Evolutionary conservation across 2,797 vertebrate genomes (phyloP), one percentile per base, ranked within the genome.

Genomic region (Lerista edwardsae): DNA sequence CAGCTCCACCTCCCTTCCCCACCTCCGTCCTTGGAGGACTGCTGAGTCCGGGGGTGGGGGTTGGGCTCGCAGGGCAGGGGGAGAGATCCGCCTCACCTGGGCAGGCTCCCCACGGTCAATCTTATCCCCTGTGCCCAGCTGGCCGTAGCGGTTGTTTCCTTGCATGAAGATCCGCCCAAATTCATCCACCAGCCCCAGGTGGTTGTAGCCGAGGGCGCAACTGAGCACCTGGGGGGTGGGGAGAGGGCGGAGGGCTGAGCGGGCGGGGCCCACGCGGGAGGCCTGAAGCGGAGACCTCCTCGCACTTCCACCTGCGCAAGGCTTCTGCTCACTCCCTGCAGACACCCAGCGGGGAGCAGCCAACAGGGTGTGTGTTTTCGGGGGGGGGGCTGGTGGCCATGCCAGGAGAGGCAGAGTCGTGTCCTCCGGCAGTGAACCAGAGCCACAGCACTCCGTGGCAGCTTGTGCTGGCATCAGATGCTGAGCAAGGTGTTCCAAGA

Each of bases 121-220:
- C 93, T 95, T 96, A 91, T 96, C 96, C 27, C 95, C 95, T 1
- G 96, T 96, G n/a, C 96, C 96, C 55, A 96, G 90, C 85, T 96
- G 95, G 27, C 96, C 96, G 1, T 94, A 95, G 79, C 93, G 94
- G 85, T 96, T 96, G 91, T 92, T 95, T 34, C 96, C 96, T 71
- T 96, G 95, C 95, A 96, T 96, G 90, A 95, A 96, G 59, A 96
- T 88, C 68, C 95, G 91, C 19, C 96, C 96, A 87, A 94, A 95
- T 67, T 96, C 94, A 75, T 96, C 95, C 51, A 96, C 92, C 65
- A 96, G 85, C 19, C 95, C 95, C 78, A 96, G 83, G 47, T 96
- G 96, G 79, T 93, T 96, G 62, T 93, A 93, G 41, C 95, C 94
- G 61, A 96, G 89, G 71, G 96, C 95, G 74, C 95, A 96, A 86